Base-by-base conservation (phyloP, 2,888 invertebrate genomes). In the Leptinotarsa tumamoca region DNA sequence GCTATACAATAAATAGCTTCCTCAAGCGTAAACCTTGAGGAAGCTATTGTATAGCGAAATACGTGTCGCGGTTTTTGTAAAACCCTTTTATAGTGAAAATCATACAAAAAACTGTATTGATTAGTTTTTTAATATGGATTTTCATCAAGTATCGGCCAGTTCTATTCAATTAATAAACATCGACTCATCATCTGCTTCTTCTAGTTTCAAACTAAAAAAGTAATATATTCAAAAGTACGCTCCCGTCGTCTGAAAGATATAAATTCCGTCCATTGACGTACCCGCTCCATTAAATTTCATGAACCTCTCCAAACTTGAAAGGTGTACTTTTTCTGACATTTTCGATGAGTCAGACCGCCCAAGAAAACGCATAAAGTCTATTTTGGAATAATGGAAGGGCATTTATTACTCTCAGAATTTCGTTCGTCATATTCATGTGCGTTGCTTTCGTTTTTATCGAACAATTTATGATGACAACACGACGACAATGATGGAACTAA, bases 281-380 rank as follows among this genome's bases (percentile, higher is more conserved):
- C 17, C 10, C 50, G 63, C 52, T 5, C 63, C 74, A 74, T 74
- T 74, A 70, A 74, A 23, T 74, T 74, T 74, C 74, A 74, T 66
- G 74, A 66, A 69, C 43, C 68, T 72, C 33, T 33, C 15, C 15
- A 63, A 63, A 63, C 63, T 33, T 63, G 63, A 63, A 63, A 63
- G 33, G 63, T 68, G 17, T 27, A 52, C 56, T 72, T 68, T 72
- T 72, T 71, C 61, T 56, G 18, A 1, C n/a, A 33, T 23, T 56
- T 71, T 51, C 27, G 50, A 71, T 52, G 49, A 58, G 33, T 54
- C 66, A 17, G 66, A 54, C 72, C 72, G 43, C 67, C 66, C 72
- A 54, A 15, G 43, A 52, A 52, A 72, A 66, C 68, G n/a, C 72
- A 66, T 72, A 67, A 72, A 72, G 61, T 70, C 54, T 69, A 69